Evolutionary conservation across 2,113 vertebrate species (phyloP).

Genomic region (Protobothrops mucrosquamatus): DNA sequence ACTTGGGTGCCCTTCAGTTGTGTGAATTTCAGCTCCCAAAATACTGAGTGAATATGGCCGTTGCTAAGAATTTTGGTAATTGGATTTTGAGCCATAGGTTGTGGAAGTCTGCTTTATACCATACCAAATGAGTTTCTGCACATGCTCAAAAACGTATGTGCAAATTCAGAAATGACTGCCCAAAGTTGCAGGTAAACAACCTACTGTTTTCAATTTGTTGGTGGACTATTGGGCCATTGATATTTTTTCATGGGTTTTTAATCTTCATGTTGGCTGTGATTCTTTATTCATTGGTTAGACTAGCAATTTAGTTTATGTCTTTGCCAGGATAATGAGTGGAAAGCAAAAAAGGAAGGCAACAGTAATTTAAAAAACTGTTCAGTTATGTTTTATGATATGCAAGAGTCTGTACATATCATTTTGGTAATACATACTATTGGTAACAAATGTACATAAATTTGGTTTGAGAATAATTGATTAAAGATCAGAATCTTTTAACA

Average conservation of each 20-base stretch:
- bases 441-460: background rate
- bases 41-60: background rate
- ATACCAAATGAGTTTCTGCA: background rate
- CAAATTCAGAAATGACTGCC: background rate
- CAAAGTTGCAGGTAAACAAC: background rate
- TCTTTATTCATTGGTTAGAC: background rate
- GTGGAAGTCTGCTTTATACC: background rate
- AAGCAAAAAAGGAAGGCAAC: background rate
- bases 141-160: background rate
- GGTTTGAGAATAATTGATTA: background rate
- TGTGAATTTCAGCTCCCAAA: background rate
- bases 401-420: background rate
- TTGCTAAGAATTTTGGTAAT: background rate
- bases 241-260: background rate
- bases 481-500: background rate
- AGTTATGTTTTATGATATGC: background rate
- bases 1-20: background rate
- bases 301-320: background rate
- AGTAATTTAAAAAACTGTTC: background rate
- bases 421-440: background rate
- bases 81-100: background rate
- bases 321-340: background rate
- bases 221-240: background rate
- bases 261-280: background rate
- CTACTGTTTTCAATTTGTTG: background rate